Evolutionary conservation across 2,113 vertebrate species (phyloP).

Genomic region (Serinus canaria): DNA sequence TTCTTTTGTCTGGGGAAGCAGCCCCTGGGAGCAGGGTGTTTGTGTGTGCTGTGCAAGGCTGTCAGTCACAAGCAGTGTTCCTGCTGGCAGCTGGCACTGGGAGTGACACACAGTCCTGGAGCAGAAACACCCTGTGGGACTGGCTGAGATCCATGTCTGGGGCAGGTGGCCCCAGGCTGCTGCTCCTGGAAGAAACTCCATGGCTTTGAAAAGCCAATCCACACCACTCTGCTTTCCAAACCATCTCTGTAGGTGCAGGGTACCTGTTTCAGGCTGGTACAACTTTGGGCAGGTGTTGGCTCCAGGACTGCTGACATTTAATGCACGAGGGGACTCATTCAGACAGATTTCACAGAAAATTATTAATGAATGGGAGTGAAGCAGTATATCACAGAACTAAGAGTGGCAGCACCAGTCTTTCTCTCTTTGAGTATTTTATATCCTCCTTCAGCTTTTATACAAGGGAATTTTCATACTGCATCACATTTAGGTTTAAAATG

Average conservation of each 20-base stretch:
- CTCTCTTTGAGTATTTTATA: neutral
- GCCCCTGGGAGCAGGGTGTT: neutral
- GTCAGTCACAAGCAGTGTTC: neutral
- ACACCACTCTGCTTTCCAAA: neutral
- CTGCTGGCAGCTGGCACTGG: neutral
- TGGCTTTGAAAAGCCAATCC: neutral
- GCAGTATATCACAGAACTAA: neutral
- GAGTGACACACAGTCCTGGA: neutral
- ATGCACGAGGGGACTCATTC: neutral
- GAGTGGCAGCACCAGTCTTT: neutral
- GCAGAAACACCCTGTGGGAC: neutral
- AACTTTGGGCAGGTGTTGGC: neutral
- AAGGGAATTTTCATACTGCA: neutral
- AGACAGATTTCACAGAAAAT: neutral
- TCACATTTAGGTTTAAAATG: neutral
- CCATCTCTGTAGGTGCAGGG: neutral
- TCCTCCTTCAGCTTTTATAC: neutral
- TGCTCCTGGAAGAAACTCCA: neutral
- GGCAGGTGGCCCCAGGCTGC: neutral
- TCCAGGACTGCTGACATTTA: neutral
- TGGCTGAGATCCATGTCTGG: neutral
- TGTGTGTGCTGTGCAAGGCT: neutral
- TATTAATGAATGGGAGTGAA: neutral
- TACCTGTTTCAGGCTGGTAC: neutral
- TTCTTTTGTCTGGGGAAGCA: neutral